Percentiles rank a stretch among this genome's conserved stretches.
These are phyloP conservation scores for Ctena decussata DNA, from an alignment of 2,888 invertebrate genomes.

Conservation along the genomic window DNA sequence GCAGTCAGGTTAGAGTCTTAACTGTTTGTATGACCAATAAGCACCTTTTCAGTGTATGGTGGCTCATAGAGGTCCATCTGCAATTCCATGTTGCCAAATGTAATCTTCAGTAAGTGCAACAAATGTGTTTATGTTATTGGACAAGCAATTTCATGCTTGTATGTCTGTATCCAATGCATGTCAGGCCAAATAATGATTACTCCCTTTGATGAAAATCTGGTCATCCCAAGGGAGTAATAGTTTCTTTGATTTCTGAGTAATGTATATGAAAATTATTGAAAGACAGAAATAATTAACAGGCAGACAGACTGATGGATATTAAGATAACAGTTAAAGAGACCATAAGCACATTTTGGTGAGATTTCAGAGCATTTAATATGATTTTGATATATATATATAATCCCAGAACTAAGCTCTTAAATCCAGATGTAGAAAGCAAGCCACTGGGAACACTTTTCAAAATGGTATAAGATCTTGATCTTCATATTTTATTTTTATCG, in stretches of 20 bases:
- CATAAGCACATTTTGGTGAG: neutral
- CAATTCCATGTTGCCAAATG: neutral
- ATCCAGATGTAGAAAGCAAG: neutral
- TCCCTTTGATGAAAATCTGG: neutral
- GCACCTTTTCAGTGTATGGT: too few species aligned
- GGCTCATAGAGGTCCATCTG: neutral
- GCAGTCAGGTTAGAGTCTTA: too few species aligned
- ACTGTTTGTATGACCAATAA: too few species aligned
- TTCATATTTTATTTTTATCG: neutral
- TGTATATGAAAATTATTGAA: neutral
- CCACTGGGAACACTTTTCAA: neutral
- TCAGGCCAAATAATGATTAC: slow-evolving; percentile 16
- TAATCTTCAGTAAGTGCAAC: neutral
- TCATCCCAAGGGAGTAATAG: neutral
- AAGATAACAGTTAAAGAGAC: neutral
- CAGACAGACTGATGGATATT: neutral
- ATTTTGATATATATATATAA: neutral
- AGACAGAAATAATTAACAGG: neutral
- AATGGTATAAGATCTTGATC: neutral
- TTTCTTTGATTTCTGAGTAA: neutral
- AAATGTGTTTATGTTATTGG: neutral
- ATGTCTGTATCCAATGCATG: neutral
- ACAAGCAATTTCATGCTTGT: slow-evolving; percentile 14
- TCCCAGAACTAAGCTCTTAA: neutral
- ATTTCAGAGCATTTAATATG: neutral